Evolutionary conservation across 2,797 vertebrate species (phyloP).

Genomic region (Natrix natrix): DNA sequence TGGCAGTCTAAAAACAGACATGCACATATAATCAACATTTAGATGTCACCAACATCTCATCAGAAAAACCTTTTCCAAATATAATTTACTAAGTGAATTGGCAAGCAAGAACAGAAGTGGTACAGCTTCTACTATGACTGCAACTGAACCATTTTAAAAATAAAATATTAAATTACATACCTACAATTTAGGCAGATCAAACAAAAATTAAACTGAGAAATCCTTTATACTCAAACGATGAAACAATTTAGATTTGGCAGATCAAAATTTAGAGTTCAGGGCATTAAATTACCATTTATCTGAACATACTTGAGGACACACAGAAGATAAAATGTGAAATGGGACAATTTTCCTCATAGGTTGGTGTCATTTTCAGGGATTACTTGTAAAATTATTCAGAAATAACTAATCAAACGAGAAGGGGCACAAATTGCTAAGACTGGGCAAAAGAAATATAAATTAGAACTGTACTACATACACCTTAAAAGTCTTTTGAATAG

Average conservation of each 20-base stretch:
- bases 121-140: background rate
- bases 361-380: background rate
- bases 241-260: background rate
- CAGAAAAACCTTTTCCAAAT: background rate
- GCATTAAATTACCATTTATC: background rate
- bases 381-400: background rate
- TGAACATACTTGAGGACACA: background rate
- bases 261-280: background rate
- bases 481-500: background rate
- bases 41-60: background rate
- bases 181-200: background rate
- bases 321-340: background rate
- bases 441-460: background rate
- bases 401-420: background rate
- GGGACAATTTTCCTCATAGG: background rate
- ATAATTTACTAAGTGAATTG: background rate
- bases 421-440: background rate
- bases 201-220: background rate
- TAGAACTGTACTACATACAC: background rate
- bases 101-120: background rate
- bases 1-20: background rate
- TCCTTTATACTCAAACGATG: background rate
- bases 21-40: background rate
- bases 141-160: background rate
- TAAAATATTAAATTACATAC: background rate